Evolutionary conservation across 2,797 vertebrate species (phyloP).

Genomic region (Falco cherrug): DNA sequence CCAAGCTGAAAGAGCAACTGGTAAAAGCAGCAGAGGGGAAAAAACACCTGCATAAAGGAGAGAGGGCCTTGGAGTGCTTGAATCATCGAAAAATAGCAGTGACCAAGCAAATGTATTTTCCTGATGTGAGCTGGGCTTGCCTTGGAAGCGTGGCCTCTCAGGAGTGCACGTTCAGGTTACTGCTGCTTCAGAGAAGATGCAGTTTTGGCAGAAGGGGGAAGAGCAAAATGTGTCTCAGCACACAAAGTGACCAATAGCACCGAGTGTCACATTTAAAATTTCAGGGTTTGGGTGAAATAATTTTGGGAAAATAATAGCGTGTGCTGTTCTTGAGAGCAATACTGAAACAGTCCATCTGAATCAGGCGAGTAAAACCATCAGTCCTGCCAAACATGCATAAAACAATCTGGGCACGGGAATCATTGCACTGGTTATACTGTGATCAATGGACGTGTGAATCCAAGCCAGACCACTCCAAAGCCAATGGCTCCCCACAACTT

Average conservation of each 20-base stretch:
- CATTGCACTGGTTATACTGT: rapidly evolving
- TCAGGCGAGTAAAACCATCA: rapidly evolving
- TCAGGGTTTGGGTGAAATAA: not conserved
- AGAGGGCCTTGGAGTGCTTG: not conserved
- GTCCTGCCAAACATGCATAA: not conserved
- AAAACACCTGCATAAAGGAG: not conserved
- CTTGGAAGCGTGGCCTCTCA: not conserved
- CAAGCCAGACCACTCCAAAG: not conserved
- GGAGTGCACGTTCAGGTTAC: rapidly evolving
- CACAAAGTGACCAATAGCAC: not conserved
- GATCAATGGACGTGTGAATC: not conserved
- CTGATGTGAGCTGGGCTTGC: not conserved
- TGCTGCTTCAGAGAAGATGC: not conserved
- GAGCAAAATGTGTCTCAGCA: not conserved
- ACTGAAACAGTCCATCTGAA: not conserved
- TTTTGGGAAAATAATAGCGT: not conserved
- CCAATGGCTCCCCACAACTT: not conserved
- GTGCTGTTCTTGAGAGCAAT: not conserved
- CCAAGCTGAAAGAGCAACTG: too few relatives aligned
- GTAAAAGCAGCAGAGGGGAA: not conserved
- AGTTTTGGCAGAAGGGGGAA: not conserved
- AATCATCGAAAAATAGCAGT: too few relatives aligned
- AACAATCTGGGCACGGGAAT: not conserved
- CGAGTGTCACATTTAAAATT: not conserved
- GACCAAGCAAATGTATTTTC: not conserved